A percentile compares a stretch with the other conserved stretches of the same genome.
Evolutionary conservation across 2,888 invertebrate genomes (phyloP).

Genomic region (Drosophila mayaguana): DNA sequence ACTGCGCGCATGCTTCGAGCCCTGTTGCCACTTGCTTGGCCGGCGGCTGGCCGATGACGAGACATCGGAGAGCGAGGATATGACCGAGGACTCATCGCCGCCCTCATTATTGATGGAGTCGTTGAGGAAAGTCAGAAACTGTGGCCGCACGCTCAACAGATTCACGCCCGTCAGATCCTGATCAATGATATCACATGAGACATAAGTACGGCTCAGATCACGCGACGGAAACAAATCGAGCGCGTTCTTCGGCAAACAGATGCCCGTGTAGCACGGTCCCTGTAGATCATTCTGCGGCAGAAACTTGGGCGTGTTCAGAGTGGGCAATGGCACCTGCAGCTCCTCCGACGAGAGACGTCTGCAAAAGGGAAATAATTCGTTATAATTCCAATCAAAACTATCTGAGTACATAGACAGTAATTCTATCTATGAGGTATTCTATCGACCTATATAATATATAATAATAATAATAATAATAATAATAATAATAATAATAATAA

Average conservation of each 20-base stretch:
- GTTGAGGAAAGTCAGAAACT: slow-evolving; percentile 74
- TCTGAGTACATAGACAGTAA: too few relatives aligned
- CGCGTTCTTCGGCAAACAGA: slow-evolving; percentile 85
- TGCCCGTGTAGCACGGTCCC: slow-evolving; percentile 85
- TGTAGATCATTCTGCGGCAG: slow-evolving; percentile 82
- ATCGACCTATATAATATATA: background rate
- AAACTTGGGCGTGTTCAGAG: slow-evolving; percentile 83
- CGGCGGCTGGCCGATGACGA: slow-evolving; percentile 84
- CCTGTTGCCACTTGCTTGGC: slow-evolving; percentile 76
- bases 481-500: too few relatives aligned
- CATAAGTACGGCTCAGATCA: slow-evolving; percentile 83
- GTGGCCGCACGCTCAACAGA: slow-evolving; percentile 79
- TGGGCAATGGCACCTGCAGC: slow-evolving; percentile 81
- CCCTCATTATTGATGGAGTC: slow-evolving; percentile 83
- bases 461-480: too few relatives aligned
- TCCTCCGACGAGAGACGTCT: slow-evolving; percentile 82
- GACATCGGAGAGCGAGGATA: slow-evolving; percentile 85
- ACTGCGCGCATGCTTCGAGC: slow-evolving; percentile 82
- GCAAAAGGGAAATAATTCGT: background rate
- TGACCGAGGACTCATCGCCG: slow-evolving; percentile 84
- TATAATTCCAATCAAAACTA: background rate
- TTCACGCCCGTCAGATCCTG: slow-evolving; percentile 83
- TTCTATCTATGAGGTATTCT: background rate
- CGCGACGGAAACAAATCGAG: slow-evolving; percentile 84
- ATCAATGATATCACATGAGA: slow-evolving; percentile 84